Conservation (phyloP, 2,797 vertebrate genomes). For the Bucorvus abyssinicus region DNA sequence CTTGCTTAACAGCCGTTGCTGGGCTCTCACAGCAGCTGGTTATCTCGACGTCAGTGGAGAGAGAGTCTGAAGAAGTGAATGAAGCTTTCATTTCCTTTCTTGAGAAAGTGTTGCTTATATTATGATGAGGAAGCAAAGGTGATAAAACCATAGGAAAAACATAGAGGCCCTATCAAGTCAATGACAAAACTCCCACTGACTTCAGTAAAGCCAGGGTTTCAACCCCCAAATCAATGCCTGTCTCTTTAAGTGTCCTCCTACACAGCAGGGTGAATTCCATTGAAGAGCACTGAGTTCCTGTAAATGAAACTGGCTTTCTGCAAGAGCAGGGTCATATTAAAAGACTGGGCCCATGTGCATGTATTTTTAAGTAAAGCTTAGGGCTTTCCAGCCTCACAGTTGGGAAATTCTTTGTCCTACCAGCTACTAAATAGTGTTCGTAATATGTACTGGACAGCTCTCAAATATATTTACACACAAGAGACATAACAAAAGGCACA, state of each 20-base stretch:
- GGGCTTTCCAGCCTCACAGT: conserved; percentile 58
- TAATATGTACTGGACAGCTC: conserved; percentile 55
- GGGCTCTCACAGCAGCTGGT: conserved; percentile 12
- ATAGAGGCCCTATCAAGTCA: conserved; percentile 6
- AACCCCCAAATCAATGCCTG: conserved; percentile 37
- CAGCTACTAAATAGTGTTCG: conserved; percentile 34
- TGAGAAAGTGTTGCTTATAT: conserved; percentile 55
- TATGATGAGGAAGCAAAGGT: conserved; percentile 41
- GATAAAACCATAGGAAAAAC: conserved; percentile 35
- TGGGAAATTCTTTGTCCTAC: conserved; percentile 60
- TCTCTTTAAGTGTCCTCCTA: conserved; percentile 70
- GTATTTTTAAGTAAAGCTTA: conserved; percentile 52
- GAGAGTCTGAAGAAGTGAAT: conserved; percentile 48
- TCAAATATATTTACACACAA: conserved; percentile 53
- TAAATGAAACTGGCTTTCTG: conserved; percentile 62
- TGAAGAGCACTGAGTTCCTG: conserved; percentile 67
- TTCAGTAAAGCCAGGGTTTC: conserved; percentile 33
- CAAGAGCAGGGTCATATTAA: conserved; percentile 58
- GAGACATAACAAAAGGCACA: conserved; percentile 71
- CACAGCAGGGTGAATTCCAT: conserved; percentile 69
- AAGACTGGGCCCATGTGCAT: conserved; percentile 15
- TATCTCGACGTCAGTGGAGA: conserved; percentile 31
- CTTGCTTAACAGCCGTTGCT: background rate
- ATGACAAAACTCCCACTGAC: conserved; percentile 27
- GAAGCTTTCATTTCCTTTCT: conserved; percentile 64